Evolutionary conservation across 2,797 vertebrate species (phyloP).

Genomic region (Etheostoma perlongum): DNA sequence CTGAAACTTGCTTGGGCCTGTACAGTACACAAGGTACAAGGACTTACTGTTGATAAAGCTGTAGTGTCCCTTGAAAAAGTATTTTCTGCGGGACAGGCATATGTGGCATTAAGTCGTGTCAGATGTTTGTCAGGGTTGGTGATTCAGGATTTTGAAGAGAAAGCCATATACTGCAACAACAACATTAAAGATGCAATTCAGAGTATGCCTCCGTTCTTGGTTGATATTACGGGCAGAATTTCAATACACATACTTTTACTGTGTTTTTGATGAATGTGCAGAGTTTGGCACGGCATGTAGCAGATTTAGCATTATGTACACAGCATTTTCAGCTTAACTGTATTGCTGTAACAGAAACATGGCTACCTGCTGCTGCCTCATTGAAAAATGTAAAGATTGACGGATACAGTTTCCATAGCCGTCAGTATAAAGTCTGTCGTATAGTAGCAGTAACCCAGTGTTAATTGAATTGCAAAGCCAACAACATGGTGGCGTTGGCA

Average conservation of each 20-base stretch:
- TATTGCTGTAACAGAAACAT: constrained; percentile 36
- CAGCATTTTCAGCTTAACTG: constrained; percentile 27
- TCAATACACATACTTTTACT: background rate
- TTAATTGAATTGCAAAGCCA: background rate
- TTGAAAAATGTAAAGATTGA: background rate
- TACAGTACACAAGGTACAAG: constrained; percentile 19
- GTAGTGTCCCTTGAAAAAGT: too few relatives aligned
- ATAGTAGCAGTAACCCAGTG: background rate
- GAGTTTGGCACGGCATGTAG: background rate
- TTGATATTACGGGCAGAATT: too few relatives aligned
- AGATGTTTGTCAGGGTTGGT: too few relatives aligned
- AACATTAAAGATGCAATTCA: background rate
- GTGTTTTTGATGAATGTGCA: constrained; percentile 32
- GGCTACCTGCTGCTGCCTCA: background rate
- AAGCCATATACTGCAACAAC: background rate
- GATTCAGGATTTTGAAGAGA: background rate
- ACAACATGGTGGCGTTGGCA: constrained; percentile 23
- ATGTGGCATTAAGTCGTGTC: too few relatives aligned
- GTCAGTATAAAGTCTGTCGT: background rate
- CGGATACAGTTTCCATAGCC: background rate
- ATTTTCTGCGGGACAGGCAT: too few relatives aligned
- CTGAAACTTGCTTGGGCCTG: too few relatives aligned
- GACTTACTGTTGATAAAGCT: too few relatives aligned
- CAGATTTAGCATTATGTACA: constrained; percentile 6
- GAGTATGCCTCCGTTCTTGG: background rate